Evolutionary conservation across 2,113 vertebrate genomes (phyloP), one percentile per base, ranked within the genome.

Genomic region (Siniperca chuatsi): DNA sequence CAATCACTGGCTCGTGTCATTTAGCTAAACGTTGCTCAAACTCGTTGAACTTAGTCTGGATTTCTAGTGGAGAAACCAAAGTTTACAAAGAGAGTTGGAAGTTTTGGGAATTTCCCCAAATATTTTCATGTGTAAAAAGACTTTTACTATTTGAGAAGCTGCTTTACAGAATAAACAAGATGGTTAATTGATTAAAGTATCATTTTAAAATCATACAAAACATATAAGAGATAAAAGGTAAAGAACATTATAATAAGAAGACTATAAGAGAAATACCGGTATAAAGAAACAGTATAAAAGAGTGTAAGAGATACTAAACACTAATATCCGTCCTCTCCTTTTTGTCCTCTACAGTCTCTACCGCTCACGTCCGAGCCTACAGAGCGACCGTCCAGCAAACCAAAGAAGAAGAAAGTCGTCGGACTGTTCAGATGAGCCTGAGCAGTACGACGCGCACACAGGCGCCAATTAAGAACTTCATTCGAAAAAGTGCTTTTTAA

Each of bases 371-470:
- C 90, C 29, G 1, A 21, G 0, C 11, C 79, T 35, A 74, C 83
- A 7, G 78, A 90, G 29, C 88, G 75, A 61, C 68, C 76, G 1
- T 1, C 87, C 20, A 78, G 89, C 25, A 94, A 89, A 86, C 81
- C 92, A 25, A 96, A 95, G 94, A 96, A 95, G 92, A 96, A 95
- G 92, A 96, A 95, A 85, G 91, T 82, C 1, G 84, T 86, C 0
- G 95, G 95, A 6, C 88, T 96, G 73, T 96, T 96, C 84, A 87
- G 91, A 75, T 96, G 93, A 96, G 62, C 10, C 23, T 0, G 37
- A 29, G 55, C 78, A 78, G 76, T 29, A 64, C 60, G 77, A 71
- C 29, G 4, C 18, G 23, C 64, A 55, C 44, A 35, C 58, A 21
- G 23, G 57, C 12, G 7, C 3, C 25, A 2, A 10, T 44, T 29